These are phyloP conservation scores for Knipowitschia caucasica DNA, from an alignment of 2,797 vertebrate species.

Conservation along the genomic window DNA sequence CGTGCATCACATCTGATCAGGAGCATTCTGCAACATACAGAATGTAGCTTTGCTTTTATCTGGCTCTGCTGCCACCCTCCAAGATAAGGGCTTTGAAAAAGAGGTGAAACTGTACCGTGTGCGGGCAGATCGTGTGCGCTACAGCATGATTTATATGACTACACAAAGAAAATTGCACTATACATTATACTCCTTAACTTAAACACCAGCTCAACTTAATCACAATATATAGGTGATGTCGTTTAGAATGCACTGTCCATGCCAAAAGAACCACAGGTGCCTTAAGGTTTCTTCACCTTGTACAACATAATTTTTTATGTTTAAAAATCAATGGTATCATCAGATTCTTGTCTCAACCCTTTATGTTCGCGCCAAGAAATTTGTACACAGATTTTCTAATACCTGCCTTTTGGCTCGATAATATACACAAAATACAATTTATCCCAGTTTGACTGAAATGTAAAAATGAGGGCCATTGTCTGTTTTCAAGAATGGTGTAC, in stretches of 20 bases:
- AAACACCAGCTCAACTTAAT: not conserved
- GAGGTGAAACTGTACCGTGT: constrained; percentile 9
- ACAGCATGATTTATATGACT: constrained; percentile 32
- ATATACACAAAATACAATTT: no score
- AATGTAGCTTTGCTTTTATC: constrained; percentile 24
- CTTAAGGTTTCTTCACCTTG: no score
- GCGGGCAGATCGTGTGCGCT: constrained; percentile 15
- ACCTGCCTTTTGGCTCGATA: no score
- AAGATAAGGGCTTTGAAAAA: constrained; percentile 23
- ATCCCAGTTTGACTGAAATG: no score
- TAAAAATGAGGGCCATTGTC: not conserved
- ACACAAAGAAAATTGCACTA: constrained; percentile 16
- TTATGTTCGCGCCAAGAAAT: no score
- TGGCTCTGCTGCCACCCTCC: constrained; percentile 11
- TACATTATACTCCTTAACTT: not conserved
- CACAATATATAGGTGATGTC: no score
- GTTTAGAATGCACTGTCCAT: no score
- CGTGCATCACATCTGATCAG: constrained; percentile 18
- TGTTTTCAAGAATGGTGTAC: not conserved
- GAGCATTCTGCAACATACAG: constrained; percentile 14
- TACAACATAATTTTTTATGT: no score
- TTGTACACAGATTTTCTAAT: no score
- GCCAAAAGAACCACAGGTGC: no score
- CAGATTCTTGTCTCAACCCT: no score
- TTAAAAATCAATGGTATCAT: no score